Conservation (phyloP, 2,797 vertebrate species). For the Sternarchorhynchus goeldii region DNA sequence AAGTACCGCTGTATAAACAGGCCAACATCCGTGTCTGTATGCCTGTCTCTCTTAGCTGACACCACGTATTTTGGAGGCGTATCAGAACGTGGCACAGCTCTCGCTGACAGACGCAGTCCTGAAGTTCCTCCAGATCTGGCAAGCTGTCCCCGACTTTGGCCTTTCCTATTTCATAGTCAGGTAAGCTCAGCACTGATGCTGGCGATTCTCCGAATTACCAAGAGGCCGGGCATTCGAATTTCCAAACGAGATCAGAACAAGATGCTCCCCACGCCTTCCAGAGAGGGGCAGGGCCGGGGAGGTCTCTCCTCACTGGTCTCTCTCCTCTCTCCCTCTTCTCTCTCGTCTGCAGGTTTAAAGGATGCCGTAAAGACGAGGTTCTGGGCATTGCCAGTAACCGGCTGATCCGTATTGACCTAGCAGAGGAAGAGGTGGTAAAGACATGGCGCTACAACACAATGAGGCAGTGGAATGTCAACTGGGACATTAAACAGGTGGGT, state of each 20-base stretch:
- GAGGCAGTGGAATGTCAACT: constrained; percentile 84
- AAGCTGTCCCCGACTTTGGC: constrained; percentile 78
- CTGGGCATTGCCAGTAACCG: constrained; percentile 79
- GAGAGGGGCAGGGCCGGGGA: no score
- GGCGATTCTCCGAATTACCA: background rate
- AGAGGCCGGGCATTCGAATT: no score
- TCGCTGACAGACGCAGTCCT: constrained; percentile 72
- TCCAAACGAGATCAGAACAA: no score
- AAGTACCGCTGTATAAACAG: no score
- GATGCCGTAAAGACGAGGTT: constrained; percentile 77
- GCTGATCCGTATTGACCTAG: constrained; percentile 77
- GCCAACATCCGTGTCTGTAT: no score
- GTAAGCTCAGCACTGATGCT: constrained; percentile 53
- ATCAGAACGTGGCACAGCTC: constrained; percentile 79
- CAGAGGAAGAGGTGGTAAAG: constrained; percentile 74
- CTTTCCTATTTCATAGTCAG: constrained; percentile 77
- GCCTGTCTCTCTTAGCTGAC: constrained; percentile 65
- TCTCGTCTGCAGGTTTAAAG: constrained; percentile 73
- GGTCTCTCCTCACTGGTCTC: no score
- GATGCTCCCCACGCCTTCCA: no score
- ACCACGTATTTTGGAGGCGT: constrained; percentile 78
- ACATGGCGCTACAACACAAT: constrained; percentile 83
- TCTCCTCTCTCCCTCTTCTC: background rate
- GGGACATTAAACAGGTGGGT: constrained; percentile 79
- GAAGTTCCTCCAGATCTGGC: constrained; percentile 80